Conservation (phyloP, 2,113 vertebrate species). For the Vombatus ursinus region DNA sequence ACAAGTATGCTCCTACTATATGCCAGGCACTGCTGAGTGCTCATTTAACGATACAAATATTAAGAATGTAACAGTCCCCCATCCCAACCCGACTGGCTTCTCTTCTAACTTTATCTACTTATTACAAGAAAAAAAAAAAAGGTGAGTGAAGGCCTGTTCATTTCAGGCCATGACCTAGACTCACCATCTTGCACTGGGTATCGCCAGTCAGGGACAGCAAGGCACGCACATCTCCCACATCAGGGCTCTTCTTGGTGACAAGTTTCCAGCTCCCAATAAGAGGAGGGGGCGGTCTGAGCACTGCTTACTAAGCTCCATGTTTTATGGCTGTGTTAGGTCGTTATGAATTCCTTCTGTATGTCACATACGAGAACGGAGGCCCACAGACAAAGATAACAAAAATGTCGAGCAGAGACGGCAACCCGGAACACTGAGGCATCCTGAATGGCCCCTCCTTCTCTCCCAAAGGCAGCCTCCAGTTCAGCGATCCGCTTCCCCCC, state of each 20-base stretch:
- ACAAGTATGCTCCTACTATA: background rate
- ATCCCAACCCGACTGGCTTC: background rate
- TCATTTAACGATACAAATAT: background rate
- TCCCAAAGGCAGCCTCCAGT: background rate
- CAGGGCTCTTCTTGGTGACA: background rate
- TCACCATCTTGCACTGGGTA: background rate
- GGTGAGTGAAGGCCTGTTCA: background rate
- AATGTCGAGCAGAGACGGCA: constrained; percentile 25
- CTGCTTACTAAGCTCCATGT: background rate
- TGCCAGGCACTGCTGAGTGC: background rate
- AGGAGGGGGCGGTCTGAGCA: background rate
- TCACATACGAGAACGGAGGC: fast-evolving
- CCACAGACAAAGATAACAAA: background rate
- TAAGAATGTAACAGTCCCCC: background rate
- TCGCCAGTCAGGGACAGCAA: background rate
- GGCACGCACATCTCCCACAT: background rate
- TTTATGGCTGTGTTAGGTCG: background rate
- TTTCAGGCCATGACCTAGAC: background rate
- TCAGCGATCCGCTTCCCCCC: too few relatives aligned
- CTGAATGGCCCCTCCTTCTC: background rate
- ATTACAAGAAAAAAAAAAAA: constrained; percentile 46
- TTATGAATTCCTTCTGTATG: background rate
- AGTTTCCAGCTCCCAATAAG: background rate
- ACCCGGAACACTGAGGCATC: background rate
- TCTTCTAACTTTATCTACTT: background rate